Evolutionary conservation across 1,140 invertebrate genomes (phyloP), one percentile per base, ranked within the genome.

Genomic region (Nasonia longicornis): DNA sequence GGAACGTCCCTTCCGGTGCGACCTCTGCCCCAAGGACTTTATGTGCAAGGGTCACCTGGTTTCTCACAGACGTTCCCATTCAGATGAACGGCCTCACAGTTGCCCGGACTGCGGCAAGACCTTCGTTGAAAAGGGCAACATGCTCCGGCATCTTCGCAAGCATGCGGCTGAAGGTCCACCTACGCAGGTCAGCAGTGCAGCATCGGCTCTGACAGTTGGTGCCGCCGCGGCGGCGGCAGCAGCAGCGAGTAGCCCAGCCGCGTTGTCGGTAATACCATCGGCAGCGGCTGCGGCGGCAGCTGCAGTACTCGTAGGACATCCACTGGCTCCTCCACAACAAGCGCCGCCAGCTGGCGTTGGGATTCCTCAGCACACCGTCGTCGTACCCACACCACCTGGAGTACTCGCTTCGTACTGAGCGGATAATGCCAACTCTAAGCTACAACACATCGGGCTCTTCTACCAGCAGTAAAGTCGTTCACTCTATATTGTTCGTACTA

Each of bases 21-120:
- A 99, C 85, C 93, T 99, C 69, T 99, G 98, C 87, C 95, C 96
- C 38, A 99, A 99, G 90, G 96, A 98, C 85, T 99, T 99, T 91
- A 95, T 98, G 90, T 95, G 97, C 88, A 98, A 99, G 92, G 97
- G 97, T 64, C 97, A 98, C 91, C 92, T 99, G 79, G 95, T 96
- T 77, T 95, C 96, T 1, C 97, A 98, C 88, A 93, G 96, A 84
- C 93, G 96, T 77, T 97, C 96, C 35, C 97, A 98, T 89, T 96
- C 95, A 22, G 96, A 96, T 64, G 96, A 97, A 87, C 92, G 95
- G 82, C 96, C 96, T 2, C 96, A 96, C 88, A 93, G 93, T 38
- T 96, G 95, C 86, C 92, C 93, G 2, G 92, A 94, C 84, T 95
- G 95, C 86, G 94, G 94, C 82, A 96, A 96, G 89, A 94, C 94